Percentiles rank a stretch among this genome's conserved stretches.
These are phyloP conservation scores for Magallana angulata DNA, from an alignment of 1,140 invertebrate species.

Conservation along the genomic window DNA sequence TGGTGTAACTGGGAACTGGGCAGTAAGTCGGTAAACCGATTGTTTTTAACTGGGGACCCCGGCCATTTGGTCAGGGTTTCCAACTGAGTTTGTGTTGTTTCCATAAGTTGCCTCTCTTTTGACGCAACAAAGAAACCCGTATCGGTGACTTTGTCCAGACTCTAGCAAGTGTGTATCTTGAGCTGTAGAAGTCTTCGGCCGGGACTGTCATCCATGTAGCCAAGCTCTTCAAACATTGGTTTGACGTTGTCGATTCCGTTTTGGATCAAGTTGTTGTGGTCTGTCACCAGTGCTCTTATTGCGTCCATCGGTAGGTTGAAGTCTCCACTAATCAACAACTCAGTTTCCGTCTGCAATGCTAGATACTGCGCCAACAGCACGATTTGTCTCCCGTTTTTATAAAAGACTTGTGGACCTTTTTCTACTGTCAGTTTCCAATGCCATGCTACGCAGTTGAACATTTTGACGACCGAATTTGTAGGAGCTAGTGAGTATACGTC, in stretches of 20 bases:
- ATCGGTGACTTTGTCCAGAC: not conserved
- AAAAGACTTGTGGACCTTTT: not conserved
- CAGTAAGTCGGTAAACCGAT: not conserved
- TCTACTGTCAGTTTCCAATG: constrained; percentile 42
- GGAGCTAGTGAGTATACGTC: constrained; percentile 36
- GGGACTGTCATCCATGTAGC: constrained; percentile 46
- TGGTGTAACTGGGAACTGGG: constrained; percentile 4
- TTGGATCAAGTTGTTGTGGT: constrained; percentile 33
- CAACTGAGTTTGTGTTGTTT: not conserved
- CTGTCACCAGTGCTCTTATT: not conserved
- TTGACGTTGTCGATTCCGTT: constrained; percentile 18
- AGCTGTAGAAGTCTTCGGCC: constrained; percentile 39
- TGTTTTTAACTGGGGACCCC: not conserved
- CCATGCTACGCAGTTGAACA: constrained; percentile 44
- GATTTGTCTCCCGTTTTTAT: not conserved
- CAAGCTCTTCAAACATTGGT: constrained; percentile 45
- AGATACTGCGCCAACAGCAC: constrained; percentile 33
- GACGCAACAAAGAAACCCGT: constrained; percentile 45
- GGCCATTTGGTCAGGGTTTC: not conserved
- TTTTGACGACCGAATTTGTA: constrained; percentile 32
- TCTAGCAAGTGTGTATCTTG: constrained; percentile 14
- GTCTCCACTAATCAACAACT: constrained; percentile 44
- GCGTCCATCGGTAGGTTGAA: constrained; percentile 26
- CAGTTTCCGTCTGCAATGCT: constrained; percentile 1
- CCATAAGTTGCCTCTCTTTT: constrained; percentile 49